Conservation (phyloP, 2,113 vertebrate genomes). For the Gallinago undulata region DNA sequence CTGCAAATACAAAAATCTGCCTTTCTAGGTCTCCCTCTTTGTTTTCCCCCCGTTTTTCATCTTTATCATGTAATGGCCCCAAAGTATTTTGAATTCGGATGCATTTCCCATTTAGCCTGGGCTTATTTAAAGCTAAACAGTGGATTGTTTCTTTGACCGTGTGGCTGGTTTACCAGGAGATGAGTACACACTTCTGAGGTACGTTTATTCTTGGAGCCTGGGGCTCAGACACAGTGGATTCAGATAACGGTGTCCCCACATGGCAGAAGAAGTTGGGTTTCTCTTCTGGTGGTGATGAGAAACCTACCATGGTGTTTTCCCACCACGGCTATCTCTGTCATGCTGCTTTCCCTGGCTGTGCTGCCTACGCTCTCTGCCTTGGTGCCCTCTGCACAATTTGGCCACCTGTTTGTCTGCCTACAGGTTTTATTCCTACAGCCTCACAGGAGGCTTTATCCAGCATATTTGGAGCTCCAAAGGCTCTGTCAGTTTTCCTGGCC, state of each 20-base stretch:
- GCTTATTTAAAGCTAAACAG: neutral
- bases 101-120: neutral
- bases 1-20: neutral
- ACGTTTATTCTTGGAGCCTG: neutral
- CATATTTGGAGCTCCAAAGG: neutral
- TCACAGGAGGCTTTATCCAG: neutral
- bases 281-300: neutral
- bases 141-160: neutral
- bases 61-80: neutral
- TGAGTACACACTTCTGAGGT: neutral
- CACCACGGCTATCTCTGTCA: neutral
- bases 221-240: neutral
- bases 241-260: neutral
- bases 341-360: neutral
- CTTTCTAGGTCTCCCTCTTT: neutral
- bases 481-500: neutral
- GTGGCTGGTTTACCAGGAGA: neutral
- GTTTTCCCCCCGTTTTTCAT: neutral
- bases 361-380: rapidly evolving
- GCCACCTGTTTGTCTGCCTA: neutral
- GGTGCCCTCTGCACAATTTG: rapidly evolving
- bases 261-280: neutral
- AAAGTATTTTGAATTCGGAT: neutral
- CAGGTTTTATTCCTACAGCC: neutral
- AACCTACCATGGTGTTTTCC: neutral